These are phyloP conservation scores for Pseudochaenichthys georgianus DNA, from an alignment of 2,797 vertebrate genomes.

Conservation along the genomic window DNA sequence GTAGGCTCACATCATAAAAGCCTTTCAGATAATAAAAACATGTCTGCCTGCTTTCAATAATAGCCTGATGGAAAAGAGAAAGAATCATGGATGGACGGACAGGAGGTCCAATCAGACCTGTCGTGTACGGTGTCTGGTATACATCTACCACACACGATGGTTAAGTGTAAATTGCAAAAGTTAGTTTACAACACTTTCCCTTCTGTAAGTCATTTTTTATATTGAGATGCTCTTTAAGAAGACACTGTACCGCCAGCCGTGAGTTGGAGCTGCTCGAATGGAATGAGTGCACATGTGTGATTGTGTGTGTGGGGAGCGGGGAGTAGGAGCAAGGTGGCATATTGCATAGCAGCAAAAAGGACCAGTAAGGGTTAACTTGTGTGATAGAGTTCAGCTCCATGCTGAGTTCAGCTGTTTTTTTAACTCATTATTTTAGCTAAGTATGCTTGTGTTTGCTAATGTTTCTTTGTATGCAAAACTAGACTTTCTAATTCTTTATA, in stretches of 20 bases:
- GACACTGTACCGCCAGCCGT: background rate
- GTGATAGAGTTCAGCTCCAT: background rate
- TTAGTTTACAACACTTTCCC: background rate
- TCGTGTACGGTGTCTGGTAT: background rate
- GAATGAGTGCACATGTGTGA: conserved; percentile 10
- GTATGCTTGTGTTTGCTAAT: too few species aligned
- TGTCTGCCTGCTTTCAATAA: background rate
- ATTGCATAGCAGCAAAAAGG: background rate
- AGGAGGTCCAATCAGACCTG: background rate
- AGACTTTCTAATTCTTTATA: background rate
- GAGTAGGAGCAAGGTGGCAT: too few species aligned
- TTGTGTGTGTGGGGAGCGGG: background rate
- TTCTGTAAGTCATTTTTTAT: background rate
- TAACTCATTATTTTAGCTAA: background rate
- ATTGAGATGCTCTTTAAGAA: conserved; percentile 19
- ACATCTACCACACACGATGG: background rate
- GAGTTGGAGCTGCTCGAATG: background rate
- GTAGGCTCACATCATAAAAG: background rate
- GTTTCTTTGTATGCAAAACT: too few species aligned
- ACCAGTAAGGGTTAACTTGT: too few species aligned
- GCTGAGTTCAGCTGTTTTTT: background rate
- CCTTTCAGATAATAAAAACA: background rate
- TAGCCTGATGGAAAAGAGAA: conserved; percentile 23
- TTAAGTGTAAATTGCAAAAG: background rate
- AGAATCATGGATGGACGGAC: conserved; percentile 2